Conservation (phyloP, 2,888 invertebrate species). For the Aromia moschata region DNA sequence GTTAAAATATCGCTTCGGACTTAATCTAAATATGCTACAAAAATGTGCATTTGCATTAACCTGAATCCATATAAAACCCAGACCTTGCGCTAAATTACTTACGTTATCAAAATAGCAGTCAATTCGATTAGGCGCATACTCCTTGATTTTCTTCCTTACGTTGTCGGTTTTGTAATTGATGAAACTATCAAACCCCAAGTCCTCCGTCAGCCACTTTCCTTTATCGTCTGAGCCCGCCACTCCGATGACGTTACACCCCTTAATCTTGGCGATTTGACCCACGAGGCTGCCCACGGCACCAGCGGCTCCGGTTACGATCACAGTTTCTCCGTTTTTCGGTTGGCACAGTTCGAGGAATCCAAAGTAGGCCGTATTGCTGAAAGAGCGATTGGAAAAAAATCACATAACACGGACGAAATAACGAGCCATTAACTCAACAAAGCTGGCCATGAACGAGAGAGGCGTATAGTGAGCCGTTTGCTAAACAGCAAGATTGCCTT, state of each 20-base stretch:
- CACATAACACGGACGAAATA: too few species aligned
- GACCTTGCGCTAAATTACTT: too few species aligned
- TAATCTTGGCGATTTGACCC: constrained; percentile 81
- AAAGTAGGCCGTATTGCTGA: constrained; percentile 78
- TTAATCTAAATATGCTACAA: too few species aligned
- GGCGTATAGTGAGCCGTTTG: too few species aligned
- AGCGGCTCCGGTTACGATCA: constrained; percentile 78
- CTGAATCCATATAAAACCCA: too few species aligned
- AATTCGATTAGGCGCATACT: constrained; percentile 74
- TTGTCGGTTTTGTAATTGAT: constrained; percentile 77
- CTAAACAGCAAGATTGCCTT: too few species aligned
- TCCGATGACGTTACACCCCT: constrained; percentile 76
- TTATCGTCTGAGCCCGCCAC: constrained; percentile 77
- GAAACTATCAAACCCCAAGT: constrained; percentile 73
- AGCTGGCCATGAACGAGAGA: too few species aligned
- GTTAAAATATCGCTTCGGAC: too few species aligned
- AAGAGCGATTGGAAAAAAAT: too few species aligned
- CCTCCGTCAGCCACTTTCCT: constrained; percentile 71
- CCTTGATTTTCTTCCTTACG: constrained; percentile 66
- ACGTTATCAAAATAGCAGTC: constrained; percentile 85
- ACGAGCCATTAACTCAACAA: too few species aligned
- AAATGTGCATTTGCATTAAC: too few species aligned
- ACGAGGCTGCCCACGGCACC: constrained; percentile 82
- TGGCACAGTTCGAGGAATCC: constrained; percentile 76
- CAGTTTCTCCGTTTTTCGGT: constrained; percentile 76